These are phyloP conservation scores for Peromyscus attwateri DNA, from an alignment of 2,797 vertebrate species.

Conservation along the genomic window DNA sequence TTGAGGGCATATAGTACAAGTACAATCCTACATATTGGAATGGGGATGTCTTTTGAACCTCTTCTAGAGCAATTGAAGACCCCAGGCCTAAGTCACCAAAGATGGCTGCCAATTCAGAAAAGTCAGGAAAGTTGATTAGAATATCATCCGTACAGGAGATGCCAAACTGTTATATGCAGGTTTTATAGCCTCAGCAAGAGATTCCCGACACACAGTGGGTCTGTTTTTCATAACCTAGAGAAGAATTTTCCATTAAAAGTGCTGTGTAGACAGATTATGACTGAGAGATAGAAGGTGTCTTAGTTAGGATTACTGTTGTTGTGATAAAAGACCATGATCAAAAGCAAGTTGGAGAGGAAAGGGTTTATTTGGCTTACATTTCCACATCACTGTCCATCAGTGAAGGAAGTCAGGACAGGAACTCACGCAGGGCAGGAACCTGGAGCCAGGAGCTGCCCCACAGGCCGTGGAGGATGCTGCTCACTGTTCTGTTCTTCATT, in stretches of 20 bases:
- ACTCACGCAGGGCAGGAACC: not conserved
- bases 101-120: not conserved
- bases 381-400: not conserved
- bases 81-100: not conserved
- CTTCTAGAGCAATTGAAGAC: not conserved
- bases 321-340: not conserved
- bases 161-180: not conserved
- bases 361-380: not conserved
- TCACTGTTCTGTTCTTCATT: not conserved
- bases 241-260: not conserved
- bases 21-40: not conserved
- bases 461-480: not conserved
- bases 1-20: not conserved
- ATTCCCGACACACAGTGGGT: not conserved
- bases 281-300: not conserved
- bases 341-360: not conserved
- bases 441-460: not conserved
- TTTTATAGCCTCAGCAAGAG: not conserved
- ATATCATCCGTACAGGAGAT: not conserved
- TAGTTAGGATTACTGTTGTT: not conserved
- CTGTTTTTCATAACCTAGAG: not conserved
- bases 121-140: not conserved
- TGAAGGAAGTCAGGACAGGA: not conserved
- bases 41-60: not conserved
- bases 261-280: not conserved